Percentiles rank a stretch among this genome's conserved stretches.
phyloP scores from a whole-genome alignment of 2,113 vertebrate species.

The Notothenia rossii region DNA sequence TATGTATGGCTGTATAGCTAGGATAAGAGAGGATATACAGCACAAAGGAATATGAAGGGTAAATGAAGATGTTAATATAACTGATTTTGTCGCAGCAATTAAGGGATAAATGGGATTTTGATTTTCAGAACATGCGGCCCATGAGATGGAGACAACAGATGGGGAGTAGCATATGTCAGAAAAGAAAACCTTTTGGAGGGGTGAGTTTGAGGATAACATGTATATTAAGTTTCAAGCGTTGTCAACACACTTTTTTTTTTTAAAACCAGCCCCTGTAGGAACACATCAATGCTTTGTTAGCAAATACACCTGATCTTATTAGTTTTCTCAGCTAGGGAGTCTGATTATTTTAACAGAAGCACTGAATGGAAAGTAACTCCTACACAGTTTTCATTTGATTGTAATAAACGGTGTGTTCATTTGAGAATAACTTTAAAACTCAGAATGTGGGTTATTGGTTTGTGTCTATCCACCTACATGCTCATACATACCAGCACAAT shows the following conservation, averaged over 20 bases:
- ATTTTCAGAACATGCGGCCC: conserved; percentile 61
- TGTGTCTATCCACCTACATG: background rate
- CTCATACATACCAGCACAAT: background rate
- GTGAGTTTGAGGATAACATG: conserved; percentile 19
- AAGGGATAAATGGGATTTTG: conserved; percentile 51
- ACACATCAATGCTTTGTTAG: conserved; percentile 40
- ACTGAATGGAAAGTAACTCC: conserved; percentile 10
- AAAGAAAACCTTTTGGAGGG: conserved; percentile 39
- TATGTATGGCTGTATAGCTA: conserved; percentile 7
- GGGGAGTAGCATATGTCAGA: conserved; percentile 67
- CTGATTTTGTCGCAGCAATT: conserved; percentile 57
- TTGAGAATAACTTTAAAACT: background rate
- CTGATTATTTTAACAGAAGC: background rate
- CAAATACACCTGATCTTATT: conserved; percentile 43
- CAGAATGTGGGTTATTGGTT: background rate
- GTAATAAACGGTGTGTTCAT: conserved; percentile 13
- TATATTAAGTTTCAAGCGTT: conserved; percentile 33
- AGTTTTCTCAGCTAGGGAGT: conserved; percentile 31
- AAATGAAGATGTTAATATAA: conserved; percentile 51
- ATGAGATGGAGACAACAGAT: conserved; percentile 69
- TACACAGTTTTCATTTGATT: conserved; percentile 19
- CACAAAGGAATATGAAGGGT: conserved; percentile 13
- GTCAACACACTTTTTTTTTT: conserved; percentile 49
- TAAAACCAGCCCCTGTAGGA: conserved; percentile 36
- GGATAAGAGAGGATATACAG: background rate